These are phyloP conservation scores for Phengaris arion DNA, from an alignment of 2,888 invertebrate species.

Conservation along the genomic window DNA sequence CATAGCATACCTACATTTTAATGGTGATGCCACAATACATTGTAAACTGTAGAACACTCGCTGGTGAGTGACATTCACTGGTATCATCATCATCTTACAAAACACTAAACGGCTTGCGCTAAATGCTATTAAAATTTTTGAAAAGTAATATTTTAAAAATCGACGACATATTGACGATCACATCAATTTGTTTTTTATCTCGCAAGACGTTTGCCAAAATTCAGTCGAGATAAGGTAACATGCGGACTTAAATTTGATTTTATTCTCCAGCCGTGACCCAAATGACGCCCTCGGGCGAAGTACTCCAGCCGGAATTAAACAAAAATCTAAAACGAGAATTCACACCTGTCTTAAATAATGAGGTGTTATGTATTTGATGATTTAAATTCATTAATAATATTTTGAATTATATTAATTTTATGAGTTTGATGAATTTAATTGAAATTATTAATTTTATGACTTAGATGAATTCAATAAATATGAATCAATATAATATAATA, in stretches of 20 bases:
- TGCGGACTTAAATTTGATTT: constrained; percentile 2
- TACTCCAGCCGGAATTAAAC: constrained; percentile 2
- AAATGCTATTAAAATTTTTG: too few relatives aligned
- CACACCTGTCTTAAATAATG: constrained; percentile 15
- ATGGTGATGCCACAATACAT: too few relatives aligned
- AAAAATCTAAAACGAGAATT: constrained; percentile 5
- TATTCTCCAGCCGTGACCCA: constrained; percentile 13
- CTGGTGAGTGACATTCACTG: too few relatives aligned
- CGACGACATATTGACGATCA: background rate
- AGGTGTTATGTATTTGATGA: background rate
- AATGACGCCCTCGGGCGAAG: constrained; percentile 10
- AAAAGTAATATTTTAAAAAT: background rate
- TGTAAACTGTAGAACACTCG: too few relatives aligned
- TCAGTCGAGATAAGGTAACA: background rate
- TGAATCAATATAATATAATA: too few relatives aligned
- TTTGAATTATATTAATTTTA: background rate
- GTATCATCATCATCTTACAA: too few relatives aligned
- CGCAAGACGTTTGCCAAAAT: background rate
- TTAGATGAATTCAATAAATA: too few relatives aligned
- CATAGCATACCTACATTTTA: too few relatives aligned
- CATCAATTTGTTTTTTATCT: background rate
- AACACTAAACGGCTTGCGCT: too few relatives aligned
- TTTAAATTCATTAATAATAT: too few relatives aligned
- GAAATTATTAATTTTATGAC: too few relatives aligned
- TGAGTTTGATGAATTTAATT: background rate